phyloP scores from a whole-genome alignment of 2,888 invertebrate genomes.

The Panopea generosa region DNA sequence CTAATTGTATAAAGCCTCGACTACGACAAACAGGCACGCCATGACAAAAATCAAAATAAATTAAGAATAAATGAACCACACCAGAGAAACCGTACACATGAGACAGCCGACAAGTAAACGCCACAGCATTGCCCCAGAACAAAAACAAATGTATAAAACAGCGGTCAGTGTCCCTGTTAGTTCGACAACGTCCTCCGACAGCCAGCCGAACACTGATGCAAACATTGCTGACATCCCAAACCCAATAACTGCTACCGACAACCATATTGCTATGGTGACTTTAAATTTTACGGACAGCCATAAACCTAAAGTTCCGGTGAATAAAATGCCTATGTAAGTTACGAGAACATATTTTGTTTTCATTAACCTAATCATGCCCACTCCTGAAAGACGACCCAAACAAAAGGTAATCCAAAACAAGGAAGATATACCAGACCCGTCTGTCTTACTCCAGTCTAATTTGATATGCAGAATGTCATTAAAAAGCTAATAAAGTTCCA shows the following conservation, averaged over 20 bases:
- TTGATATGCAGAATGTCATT: slow-evolving; percentile 82
- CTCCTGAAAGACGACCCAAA: slow-evolving; percentile 81
- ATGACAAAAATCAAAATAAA: slow-evolving; percentile 23
- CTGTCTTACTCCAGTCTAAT: slow-evolving; percentile 78
- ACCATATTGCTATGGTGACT: slow-evolving; percentile 72
- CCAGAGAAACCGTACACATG: slow-evolving; percentile 61
- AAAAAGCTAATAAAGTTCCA: slow-evolving; percentile 84
- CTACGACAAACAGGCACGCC: no score
- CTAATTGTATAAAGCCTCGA: no score
- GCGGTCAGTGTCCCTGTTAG: slow-evolving; percentile 84
- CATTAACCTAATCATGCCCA: slow-evolving; percentile 82
- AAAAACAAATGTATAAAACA: slow-evolving; percentile 83
- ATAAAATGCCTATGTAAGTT: slow-evolving; percentile 66
- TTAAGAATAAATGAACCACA: slow-evolving; percentile 64
- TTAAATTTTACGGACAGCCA: slow-evolving; percentile 46
- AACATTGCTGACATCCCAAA: slow-evolving; percentile 85
- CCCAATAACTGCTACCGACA: slow-evolving; percentile 82
- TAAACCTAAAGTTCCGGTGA: slow-evolving; percentile 54
- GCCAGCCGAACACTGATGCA: slow-evolving; percentile 85
- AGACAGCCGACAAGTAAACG: slow-evolving; percentile 80
- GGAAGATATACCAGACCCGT: slow-evolving; percentile 82
- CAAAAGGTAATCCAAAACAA: slow-evolving; percentile 85
- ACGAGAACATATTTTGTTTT: slow-evolving; percentile 81
- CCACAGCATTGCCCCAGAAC: slow-evolving; percentile 84
- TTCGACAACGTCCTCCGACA: slow-evolving; percentile 83